Conservation (phyloP, 2,888 invertebrate species). For the Brenthis daphne region DNA sequence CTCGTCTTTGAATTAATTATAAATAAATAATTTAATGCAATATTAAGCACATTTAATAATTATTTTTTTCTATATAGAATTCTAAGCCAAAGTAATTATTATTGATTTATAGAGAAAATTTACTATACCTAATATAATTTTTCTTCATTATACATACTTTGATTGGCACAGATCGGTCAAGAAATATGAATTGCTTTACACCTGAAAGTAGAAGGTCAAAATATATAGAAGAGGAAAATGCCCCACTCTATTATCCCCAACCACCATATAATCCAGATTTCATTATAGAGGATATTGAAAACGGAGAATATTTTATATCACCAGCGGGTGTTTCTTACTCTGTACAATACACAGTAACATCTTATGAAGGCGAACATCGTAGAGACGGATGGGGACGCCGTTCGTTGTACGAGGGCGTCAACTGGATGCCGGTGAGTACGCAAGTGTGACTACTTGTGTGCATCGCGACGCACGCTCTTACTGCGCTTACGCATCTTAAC, state of each 20-base stretch:
- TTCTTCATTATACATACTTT: too few relatives aligned
- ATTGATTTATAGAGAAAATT: too few relatives aligned
- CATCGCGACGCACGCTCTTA: constrained; percentile 55
- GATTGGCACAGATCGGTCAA: constrained; percentile 6
- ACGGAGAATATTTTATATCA: constrained; percentile 45
- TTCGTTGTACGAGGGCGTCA: constrained; percentile 76
- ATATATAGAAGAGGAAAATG: constrained; percentile 56
- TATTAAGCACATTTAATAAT: too few relatives aligned
- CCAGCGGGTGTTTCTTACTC: constrained; percentile 51
- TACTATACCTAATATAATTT: too few relatives aligned
- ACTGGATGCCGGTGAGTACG: constrained; percentile 74
- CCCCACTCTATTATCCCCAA: constrained; percentile 62
- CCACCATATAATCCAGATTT: constrained; percentile 73
- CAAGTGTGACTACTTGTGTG: constrained; percentile 63
- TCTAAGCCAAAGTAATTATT: too few relatives aligned
- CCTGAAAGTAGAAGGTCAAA: constrained; percentile 54
- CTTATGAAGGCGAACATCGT: constrained; percentile 50
- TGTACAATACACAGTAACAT: constrained; percentile 42
- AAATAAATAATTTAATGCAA: too few relatives aligned
- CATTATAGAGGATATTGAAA: constrained; percentile 52
- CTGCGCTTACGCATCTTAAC: constrained; percentile 51
- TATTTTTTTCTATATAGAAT: too few relatives aligned
- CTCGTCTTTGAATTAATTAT: too few relatives aligned
- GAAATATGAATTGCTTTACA: constrained; percentile 69
- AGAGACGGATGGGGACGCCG: constrained; percentile 61